Conservation (phyloP, 1,140 invertebrate genomes). For the Aphaenogaster rudis region DNA sequence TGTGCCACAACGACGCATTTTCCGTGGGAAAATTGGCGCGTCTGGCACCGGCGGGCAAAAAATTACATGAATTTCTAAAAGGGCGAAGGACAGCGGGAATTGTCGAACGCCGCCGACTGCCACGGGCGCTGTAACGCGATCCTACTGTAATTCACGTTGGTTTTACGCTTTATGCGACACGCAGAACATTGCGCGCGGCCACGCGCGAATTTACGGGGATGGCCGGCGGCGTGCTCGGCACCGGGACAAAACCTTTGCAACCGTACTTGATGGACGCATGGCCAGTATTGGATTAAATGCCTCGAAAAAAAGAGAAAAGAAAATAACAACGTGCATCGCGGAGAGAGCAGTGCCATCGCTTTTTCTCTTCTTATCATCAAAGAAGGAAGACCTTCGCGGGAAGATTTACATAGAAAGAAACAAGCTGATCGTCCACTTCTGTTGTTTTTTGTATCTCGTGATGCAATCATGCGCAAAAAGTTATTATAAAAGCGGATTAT, state of each 20-base stretch:
- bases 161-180: slow-evolving; percentile 87
- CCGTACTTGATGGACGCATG: slow-evolving; percentile 85
- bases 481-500: slow-evolving; percentile 42
- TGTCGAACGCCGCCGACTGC: slow-evolving; percentile 81
- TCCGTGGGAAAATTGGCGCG: slow-evolving; percentile 78
- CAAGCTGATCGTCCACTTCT: neutral
- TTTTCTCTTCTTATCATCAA: slow-evolving; percentile 27
- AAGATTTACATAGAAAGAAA: slow-evolving; percentile 12
- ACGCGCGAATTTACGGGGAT: slow-evolving; percentile 85
- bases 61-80: slow-evolving; percentile 84
- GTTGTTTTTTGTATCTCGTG: neutral
- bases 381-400: slow-evolving; percentile 12
- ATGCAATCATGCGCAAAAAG: slow-evolving; percentile 1
- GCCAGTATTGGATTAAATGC: slow-evolving; percentile 84
- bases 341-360: slow-evolving; percentile 51
- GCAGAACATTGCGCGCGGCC: slow-evolving; percentile 84
- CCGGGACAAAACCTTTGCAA: slow-evolving; percentile 85
- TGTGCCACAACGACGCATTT: slow-evolving; percentile 64
- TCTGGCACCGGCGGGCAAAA: slow-evolving; percentile 75
- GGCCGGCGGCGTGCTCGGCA: slow-evolving; percentile 74
- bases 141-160: slow-evolving; percentile 87
- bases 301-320: slow-evolving; percentile 73
- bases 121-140: slow-evolving; percentile 83
- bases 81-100: slow-evolving; percentile 84
- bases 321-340: slow-evolving; percentile 71